Base-by-base conservation (phyloP, 2,113 vertebrate genomes). In the Dipodomys ordii region DNA sequence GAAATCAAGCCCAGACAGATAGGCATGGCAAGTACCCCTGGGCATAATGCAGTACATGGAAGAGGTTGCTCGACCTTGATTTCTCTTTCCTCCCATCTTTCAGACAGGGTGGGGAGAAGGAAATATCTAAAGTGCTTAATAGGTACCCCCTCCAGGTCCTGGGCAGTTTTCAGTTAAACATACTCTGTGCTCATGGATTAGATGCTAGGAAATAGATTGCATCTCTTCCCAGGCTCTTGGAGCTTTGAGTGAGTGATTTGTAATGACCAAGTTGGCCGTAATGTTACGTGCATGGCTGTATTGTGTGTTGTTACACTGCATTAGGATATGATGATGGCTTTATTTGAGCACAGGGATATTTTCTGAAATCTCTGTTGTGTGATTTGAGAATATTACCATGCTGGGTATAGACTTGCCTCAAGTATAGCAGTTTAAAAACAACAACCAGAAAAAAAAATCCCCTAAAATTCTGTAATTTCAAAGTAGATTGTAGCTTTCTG, bases 331-430 rank as follows among this genome's bases (percentile, higher is more conserved):
- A 72, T 53, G 67, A 94, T 95, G 64, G 64, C 46, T 94, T 94
- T 92, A 27, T 95, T n/a, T 77, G 60, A 82, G 27, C 85, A 78
- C 86, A 82, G 93, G 90, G 82, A 79, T 62, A 69, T 87, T 94
- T 97, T 94, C 82, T 86, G 79, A 72, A 95, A 91, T 96, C 94
- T 95, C 93, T 90, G 62, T 78, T 91, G 92, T 90, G 78, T 84
- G 81, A 96, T 95, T 96, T 93, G 84, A 95, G 82, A 90, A 96
- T 94, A 96, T 97, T 95, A 92, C 46, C 92, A n/a, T 94, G 82
- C 76, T 92, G 71, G 80, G 88, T 83, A 27, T 68, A 71, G 87
- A 83, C 57, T 96, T 96, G 92, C 57, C 72, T 95, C 39, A 87
- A 95, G 79, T 92, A 90, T 27, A 87, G 44, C 46, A 67, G 62